Conservation (phyloP, 2,113 vertebrate genomes). For the Rhynchomys soricoides region DNA sequence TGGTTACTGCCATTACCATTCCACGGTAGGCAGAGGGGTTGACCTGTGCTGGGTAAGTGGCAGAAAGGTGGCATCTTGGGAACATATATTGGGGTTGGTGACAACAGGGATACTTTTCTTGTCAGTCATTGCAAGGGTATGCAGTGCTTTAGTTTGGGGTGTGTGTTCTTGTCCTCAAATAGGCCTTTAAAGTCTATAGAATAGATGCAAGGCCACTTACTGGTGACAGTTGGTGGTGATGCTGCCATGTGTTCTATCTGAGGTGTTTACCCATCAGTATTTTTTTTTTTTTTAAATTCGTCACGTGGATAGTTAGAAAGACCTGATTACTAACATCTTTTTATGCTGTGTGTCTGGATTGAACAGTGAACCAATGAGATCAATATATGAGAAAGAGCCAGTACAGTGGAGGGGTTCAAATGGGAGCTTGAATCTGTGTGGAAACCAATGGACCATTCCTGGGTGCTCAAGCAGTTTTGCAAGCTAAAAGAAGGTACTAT, state of each 20-base stretch:
- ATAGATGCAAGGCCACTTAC: neutral
- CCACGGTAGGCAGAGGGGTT: neutral
- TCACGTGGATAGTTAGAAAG: neutral
- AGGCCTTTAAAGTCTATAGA: neutral
- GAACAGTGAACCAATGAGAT: neutral
- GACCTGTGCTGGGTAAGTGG: neutral
- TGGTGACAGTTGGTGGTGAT: neutral
- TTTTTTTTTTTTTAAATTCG: conserved; percentile 6
- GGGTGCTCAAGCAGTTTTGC: neutral
- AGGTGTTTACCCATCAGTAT: neutral
- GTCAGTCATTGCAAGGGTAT: neutral
- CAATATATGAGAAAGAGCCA: neutral
- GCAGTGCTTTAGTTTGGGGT: neutral
- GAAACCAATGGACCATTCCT: neutral
- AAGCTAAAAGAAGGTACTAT: neutral
- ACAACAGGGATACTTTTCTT: fast-evolving
- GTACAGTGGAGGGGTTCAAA: neutral
- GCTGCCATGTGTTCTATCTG: neutral
- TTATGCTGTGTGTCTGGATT: neutral
- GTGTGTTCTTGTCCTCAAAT: neutral
- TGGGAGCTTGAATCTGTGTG: neutral
- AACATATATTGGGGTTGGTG: neutral
- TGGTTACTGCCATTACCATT: neutral
- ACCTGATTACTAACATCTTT: neutral
- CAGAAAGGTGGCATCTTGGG: neutral